Conservation (phyloP, 2,888 invertebrate genomes). For the Caenorhabditis angaria region DNA sequence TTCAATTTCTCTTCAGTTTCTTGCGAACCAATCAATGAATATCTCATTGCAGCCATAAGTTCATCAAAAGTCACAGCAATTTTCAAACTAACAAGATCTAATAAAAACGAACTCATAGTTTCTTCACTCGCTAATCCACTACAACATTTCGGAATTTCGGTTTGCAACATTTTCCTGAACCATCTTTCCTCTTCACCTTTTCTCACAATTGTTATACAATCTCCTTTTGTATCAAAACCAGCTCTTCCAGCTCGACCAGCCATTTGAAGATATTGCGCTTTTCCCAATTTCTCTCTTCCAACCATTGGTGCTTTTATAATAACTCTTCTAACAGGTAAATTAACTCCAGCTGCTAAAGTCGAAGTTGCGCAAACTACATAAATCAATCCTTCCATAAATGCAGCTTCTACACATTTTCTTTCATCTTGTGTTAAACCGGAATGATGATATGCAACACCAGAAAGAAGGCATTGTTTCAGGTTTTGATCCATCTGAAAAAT, state of each 20-base stretch:
- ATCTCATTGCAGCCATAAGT: constrained; percentile 36
- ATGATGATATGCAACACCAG: constrained; percentile 92
- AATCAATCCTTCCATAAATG: constrained; percentile 79
- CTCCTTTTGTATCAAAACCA: constrained; percentile 84
- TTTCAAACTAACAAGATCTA: constrained; percentile 60
- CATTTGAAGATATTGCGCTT: constrained; percentile 92
- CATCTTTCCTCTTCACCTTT: constrained; percentile 75
- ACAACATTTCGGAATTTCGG: constrained; percentile 51
- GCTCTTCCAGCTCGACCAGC: constrained; percentile 91
- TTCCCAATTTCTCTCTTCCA: constrained; percentile 81
- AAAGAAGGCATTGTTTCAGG: constrained; percentile 80
- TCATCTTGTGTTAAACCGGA: constrained; percentile 86
- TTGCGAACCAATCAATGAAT: constrained; percentile 49
- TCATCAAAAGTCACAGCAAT: constrained; percentile 45
- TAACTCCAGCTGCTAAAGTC: constrained; percentile 88
- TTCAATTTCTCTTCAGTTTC: constrained; percentile 30
- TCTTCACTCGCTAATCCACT: constrained; percentile 44
- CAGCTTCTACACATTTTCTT: constrained; percentile 82
- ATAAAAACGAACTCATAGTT: constrained; percentile 52
- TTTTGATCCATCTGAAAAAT: constrained; percentile 74
- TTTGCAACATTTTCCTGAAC: constrained; percentile 59
- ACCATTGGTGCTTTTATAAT: constrained; percentile 88
- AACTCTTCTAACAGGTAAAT: constrained; percentile 78
- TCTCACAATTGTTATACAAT: constrained; percentile 86
- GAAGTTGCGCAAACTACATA: constrained; percentile 92